Evolutionary conservation across 2,113 vertebrate species (phyloP).

Genomic region (Cyprinus carpio): DNA sequence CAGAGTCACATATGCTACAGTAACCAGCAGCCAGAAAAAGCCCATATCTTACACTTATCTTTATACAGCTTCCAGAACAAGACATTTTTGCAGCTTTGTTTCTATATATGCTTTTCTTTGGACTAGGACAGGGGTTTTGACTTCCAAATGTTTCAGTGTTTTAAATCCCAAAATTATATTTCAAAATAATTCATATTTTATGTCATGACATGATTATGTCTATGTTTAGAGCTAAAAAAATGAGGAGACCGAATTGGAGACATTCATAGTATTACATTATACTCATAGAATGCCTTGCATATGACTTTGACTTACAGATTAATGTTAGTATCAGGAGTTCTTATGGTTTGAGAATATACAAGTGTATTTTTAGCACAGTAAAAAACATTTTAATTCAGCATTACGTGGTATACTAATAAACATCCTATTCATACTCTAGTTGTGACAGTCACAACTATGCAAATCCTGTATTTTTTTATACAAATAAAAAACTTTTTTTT

Average conservation of each 20-base stretch:
- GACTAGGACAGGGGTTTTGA: neutral
- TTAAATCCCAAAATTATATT: neutral
- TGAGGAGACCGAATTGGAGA: neutral
- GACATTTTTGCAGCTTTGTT: neutral
- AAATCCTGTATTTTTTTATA: neutral
- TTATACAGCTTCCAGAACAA: neutral
- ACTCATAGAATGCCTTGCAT: neutral
- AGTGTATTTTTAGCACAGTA: neutral
- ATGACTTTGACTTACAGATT: neutral
- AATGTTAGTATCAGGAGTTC: neutral
- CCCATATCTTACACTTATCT: neutral
- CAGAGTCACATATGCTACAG: neutral
- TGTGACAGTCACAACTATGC: neutral
- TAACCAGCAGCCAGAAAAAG: neutral
- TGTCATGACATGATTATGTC: neutral
- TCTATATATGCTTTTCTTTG: neutral
- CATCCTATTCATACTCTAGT: neutral
- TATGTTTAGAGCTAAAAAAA: neutral
- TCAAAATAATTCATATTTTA: neutral
- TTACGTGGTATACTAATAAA: neutral
- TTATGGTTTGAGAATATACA: neutral
- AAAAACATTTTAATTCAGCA: neutral
- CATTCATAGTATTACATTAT: neutral
- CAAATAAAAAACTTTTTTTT: constrained; percentile 35
- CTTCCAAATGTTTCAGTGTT: neutral